Evolutionary conservation across 2,797 vertebrate species (phyloP), one percentile per base, ranked within the genome.

Genomic region (Cirrhinus mrigala): DNA sequence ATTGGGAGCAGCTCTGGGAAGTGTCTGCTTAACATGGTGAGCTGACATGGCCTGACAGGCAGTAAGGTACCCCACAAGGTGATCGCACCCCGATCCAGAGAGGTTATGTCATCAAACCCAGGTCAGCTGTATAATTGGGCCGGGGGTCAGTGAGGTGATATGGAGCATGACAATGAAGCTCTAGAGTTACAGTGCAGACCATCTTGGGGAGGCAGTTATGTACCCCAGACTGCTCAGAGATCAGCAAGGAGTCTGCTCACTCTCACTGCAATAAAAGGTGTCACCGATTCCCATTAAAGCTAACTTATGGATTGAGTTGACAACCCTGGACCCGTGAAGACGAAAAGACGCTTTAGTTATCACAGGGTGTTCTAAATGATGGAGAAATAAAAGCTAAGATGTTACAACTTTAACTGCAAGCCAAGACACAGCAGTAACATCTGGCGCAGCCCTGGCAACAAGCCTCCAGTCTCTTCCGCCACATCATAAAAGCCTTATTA

Each of bases 41-140:
- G 89, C 89, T 93, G 94, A 94, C 94, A 91, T 89, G 92, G 90
- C 91, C 89, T 94, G 94, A 95, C 92, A 91, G 94, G 94, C 93
- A 93, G 89, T 90, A 92, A 87, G 70, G 90, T 90, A 84, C 87
- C 93, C 90, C 91, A 88, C 89, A 88, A 91, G 90, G 92, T 89
- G 91, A 90, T 85, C 81, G 79, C 89, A 93, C 90, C 93, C 92
- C 89, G 88, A 91, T 93, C 94, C 92, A 89, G 92, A 89, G 71
- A 93, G 95, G 94, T 95, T 95, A 95, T 93, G 94, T 93, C 94
- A 95, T 95, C 94, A 93, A 93, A 93, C 93, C 90, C 46, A 88
- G 94, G 94, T 95, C 94, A 94, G 92, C 93, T 94, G 92, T 93
- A 93, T 95, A 96, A 96, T 95, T 95, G 92, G 90, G 85, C 91